Base-by-base conservation (phyloP, 2,113 vertebrate genomes). In the Channa argus region DNA sequence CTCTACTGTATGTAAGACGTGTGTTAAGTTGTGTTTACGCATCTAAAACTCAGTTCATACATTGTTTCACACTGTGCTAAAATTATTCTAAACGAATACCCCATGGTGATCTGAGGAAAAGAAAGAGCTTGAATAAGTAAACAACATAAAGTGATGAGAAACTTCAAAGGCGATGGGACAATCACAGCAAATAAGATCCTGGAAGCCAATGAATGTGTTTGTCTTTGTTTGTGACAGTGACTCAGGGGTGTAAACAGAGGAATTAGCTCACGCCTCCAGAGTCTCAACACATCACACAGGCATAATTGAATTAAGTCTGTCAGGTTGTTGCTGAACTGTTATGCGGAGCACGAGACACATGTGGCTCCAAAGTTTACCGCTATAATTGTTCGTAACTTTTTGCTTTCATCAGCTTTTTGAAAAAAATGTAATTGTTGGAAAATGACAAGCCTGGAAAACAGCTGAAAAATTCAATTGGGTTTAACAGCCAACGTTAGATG, bases 191-290 rank as follows among this genome's bases (percentile, higher is more conserved):
- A 91, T 84, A 88, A 87, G 84, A 86, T 90, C 82, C 80, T 87
- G 84, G 79, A 91, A 92, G 88, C 91, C 90, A 85, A 82, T 83
- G 83, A 86, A 74, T 77, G 84, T 79, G 90, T 92, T 86, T 82
- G 83, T 86, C 80, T 91, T 89, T 91, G 87, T 90, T 83, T 86
- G 84, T 88, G 89, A 91, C 87, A 88, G 92, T 92, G 92, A 94
- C 92, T 94, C 91, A 90, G 74, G 90, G 91, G 90, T 89, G 90
- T 90, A 86, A 93, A 91, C 89, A 90, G 83, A 85, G 82, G 90
- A 92, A 91, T 94, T 89, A 93, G 86, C 91, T 92, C 88, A 86
- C 86, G 92, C 92, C 93, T 93, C 88, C 73, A 7, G 88, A 93
- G 91, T 83, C 85, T 86, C 77, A 67, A 54, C 86, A 70, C 88